These are phyloP conservation scores for Acanthosepion lycidas DNA, from an alignment of 2,888 invertebrate species.

Conservation along the genomic window DNA sequence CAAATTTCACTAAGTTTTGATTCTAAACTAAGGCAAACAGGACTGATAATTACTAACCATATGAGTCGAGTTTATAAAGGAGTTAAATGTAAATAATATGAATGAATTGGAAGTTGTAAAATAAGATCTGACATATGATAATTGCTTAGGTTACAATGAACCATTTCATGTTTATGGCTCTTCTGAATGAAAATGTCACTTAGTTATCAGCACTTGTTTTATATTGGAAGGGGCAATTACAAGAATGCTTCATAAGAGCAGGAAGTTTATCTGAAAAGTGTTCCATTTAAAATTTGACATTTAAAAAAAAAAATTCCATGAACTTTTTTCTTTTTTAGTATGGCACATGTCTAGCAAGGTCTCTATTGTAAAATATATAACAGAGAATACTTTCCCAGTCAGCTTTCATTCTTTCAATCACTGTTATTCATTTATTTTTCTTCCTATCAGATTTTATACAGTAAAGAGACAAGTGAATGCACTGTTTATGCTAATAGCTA, in stretches of 20 bases:
- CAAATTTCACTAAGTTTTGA: background rate
- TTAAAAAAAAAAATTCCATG: background rate
- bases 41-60: background rate
- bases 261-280: conserved; percentile 25
- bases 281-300: background rate
- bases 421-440: too few relatives aligned
- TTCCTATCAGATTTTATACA: too few relatives aligned
- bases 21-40: background rate
- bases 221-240: background rate
- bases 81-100: background rate
- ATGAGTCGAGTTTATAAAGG: background rate
- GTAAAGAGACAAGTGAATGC: too few relatives aligned
- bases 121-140: background rate
- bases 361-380: background rate
- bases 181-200: conserved; percentile 33
- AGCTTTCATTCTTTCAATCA: too few relatives aligned
- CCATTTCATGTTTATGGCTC: background rate
- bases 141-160: background rate
- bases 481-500: too few relatives aligned
- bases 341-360: background rate
- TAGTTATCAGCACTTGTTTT: background rate
- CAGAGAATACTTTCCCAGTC: too few relatives aligned
- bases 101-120: background rate
- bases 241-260: background rate
- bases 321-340: background rate